Conservation (phyloP, 1,140 invertebrate genomes). For the Oscheius sp. region DNA sequence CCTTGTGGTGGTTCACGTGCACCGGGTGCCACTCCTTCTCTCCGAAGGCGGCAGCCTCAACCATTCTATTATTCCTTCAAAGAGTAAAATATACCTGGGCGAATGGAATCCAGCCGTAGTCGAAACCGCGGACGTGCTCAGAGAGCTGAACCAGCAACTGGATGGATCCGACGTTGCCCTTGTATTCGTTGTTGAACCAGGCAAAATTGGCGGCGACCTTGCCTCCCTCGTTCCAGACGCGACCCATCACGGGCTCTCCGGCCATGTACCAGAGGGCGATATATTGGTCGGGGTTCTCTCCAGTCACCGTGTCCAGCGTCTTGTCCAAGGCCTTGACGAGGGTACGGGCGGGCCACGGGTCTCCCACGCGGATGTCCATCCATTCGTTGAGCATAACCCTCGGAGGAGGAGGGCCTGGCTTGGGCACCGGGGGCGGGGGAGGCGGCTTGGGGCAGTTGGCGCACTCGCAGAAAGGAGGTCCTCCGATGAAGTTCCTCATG, state of each 20-base stretch:
- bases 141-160: conserved; percentile 37
- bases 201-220: conserved; percentile 43
- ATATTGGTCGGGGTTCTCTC: conserved; percentile 47
- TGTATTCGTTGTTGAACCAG: conserved; percentile 37
- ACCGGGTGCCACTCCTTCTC: conserved; percentile 45
- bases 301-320: conserved; percentile 40
- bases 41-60: conserved; percentile 38
- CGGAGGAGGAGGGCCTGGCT: conserved; percentile 5
- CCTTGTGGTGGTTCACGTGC: conserved; percentile 40
- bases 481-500: conserved; percentile 42
- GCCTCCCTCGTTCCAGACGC: conserved; percentile 49
- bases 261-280: conserved; percentile 51
- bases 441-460: conserved; percentile 33
- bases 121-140: conserved; percentile 42
- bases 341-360: conserved; percentile 39
- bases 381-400: conserved; percentile 51
- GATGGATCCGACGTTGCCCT: conserved; percentile 33
- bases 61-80: too few species aligned
- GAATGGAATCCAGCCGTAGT: conserved; percentile 36
- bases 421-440: background rate
- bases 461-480: conserved; percentile 19
- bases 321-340: conserved; percentile 38
- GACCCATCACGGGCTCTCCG: conserved; percentile 52
- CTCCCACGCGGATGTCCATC: conserved; percentile 44
- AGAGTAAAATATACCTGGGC: too few species aligned